phyloP scores from a whole-genome alignment of 1,140 invertebrate genomes.

The Leptinotarsa undecemlineata region DNA sequence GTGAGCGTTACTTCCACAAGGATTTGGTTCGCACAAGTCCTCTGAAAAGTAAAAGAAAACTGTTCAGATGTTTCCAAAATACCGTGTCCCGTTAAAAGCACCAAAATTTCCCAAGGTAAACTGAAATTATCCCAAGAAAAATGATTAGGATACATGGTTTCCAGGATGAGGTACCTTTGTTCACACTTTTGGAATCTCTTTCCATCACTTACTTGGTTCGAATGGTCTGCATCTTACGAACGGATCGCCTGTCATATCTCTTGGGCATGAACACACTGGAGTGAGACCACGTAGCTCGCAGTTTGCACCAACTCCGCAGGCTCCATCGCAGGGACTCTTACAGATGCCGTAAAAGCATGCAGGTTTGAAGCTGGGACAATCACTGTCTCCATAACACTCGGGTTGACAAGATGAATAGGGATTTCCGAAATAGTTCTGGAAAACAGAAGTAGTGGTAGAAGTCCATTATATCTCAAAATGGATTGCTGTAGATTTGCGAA shows the following conservation, averaged over 20 bases:
- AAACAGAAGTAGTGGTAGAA: not conserved
- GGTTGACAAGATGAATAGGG: conserved; percentile 71
- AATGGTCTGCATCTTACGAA: conserved; percentile 80
- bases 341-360: conserved; percentile 82
- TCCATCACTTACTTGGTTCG: conserved; percentile 65
- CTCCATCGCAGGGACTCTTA: conserved; percentile 77
- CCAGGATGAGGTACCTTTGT: too few relatives aligned
- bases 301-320: conserved; percentile 79
- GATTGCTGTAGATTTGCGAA: too few relatives aligned
- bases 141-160: too few relatives aligned
- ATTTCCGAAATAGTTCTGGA: conserved; percentile 74
- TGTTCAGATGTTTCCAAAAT: too few relatives aligned
- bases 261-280: conserved; percentile 83
- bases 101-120: too few relatives aligned
- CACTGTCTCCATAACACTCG: conserved; percentile 73
- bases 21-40: conserved; percentile 82
- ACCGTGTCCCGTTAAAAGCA: too few relatives aligned
- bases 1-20: conserved; percentile 80
- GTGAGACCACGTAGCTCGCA: conserved; percentile 77
- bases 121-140: too few relatives aligned
- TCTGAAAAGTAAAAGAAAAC: conserved; percentile 56
- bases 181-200: not conserved
- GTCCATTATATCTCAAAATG: too few relatives aligned
- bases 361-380: conserved; percentile 76
- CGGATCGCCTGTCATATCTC: conserved; percentile 84